phyloP scores from a whole-genome alignment of 2,888 invertebrate genomes.

The Liposcelis brunnea region DNA sequence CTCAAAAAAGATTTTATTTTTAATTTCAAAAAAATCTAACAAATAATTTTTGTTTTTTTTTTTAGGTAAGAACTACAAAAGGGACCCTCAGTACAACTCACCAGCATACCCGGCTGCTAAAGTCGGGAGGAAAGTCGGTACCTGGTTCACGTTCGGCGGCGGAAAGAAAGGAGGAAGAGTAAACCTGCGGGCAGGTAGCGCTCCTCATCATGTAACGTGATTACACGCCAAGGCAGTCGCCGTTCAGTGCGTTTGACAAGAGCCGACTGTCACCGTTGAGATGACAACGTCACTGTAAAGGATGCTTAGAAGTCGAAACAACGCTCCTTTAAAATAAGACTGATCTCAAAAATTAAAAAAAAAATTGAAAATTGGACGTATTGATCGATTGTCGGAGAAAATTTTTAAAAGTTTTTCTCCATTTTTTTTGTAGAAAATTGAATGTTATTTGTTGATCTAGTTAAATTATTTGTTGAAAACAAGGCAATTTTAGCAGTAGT shows the following conservation, averaged over 20 bases:
- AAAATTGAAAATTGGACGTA: too few relatives aligned
- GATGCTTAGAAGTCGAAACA: too few relatives aligned
- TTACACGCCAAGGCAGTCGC: conserved; percentile 9
- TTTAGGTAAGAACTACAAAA: conserved; percentile 17
- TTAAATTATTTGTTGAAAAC: too few relatives aligned
- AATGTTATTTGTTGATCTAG: too few relatives aligned
- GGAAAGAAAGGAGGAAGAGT: conserved; percentile 37
- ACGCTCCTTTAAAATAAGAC: too few relatives aligned
- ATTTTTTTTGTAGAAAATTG: too few relatives aligned
- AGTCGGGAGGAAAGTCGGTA: conserved; percentile 36
- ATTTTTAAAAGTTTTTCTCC: too few relatives aligned
- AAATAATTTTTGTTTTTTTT: conserved; percentile 6
- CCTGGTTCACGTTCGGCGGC: conserved; percentile 38
- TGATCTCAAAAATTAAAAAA: too few relatives aligned
- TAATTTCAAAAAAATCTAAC: conserved; percentile 4
- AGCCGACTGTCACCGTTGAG: conserved; percentile 15
- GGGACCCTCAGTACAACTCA: conserved; percentile 12
- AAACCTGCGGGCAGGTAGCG: conserved; percentile 29
- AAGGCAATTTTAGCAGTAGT: too few relatives aligned
- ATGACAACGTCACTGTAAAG: conserved; percentile 6
- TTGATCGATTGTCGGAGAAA: too few relatives aligned
- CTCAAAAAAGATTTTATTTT: background rate
- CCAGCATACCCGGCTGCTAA: conserved; percentile 26
- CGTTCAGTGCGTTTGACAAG: conserved; percentile 16
- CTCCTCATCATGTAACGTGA: conserved; percentile 10